Base-by-base conservation (phyloP, 1,140 invertebrate species). In the Drosophila auraria region DNA sequence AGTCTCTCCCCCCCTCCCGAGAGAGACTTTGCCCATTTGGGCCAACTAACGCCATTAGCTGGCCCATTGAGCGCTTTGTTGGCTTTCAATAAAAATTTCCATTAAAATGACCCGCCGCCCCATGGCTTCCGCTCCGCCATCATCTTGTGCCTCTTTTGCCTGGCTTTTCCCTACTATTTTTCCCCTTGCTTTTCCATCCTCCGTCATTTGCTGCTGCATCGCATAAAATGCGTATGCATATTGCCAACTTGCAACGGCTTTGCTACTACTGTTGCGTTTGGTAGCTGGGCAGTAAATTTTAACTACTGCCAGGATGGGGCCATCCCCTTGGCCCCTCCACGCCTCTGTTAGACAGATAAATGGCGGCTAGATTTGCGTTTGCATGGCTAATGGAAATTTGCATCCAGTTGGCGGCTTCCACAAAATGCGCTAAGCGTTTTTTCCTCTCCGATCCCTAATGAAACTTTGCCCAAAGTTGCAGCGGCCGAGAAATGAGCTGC, bases 71-170 rank as follows among this genome's bases (percentile, higher is more conserved):
- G 81, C 84, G 81, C 84, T 89, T 87, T 87, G 83, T 89, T 87
- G 83, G 83, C 83, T 87, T 87, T 89, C 83, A 87, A 89, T 87
- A 87, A 87, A 87, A 89, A 89, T 87, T 89, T 87, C 83, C 83
- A 87, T 83, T 87, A 83, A 87, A 87, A 81, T 87, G 68, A 71
- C 78, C 56, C 53, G 42, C 47, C 58, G 47, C 44, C 59, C 50
- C 63, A 47, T 12, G 15, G 23, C 38, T 30, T 40, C 36, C 17
- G n/a, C 17, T 44, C n/a, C n/a, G 49, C 11, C 51, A 36, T 45
- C 57, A 56, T 33, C 50, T 47, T 58, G 25, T 14, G 12, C 11
- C 54, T 2, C 11, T n/a, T 40, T 57, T 9, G 20, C 20, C 36
- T 8, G 14, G 20, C 40, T 45, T 64, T 65, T 42, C 30, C 9